A percentile compares a stretch with the other conserved stretches of the same genome.
These are phyloP conservation scores for Argynnis bischoffii DNA, from an alignment of 2,888 invertebrate genomes.

Conservation along the genomic window DNA sequence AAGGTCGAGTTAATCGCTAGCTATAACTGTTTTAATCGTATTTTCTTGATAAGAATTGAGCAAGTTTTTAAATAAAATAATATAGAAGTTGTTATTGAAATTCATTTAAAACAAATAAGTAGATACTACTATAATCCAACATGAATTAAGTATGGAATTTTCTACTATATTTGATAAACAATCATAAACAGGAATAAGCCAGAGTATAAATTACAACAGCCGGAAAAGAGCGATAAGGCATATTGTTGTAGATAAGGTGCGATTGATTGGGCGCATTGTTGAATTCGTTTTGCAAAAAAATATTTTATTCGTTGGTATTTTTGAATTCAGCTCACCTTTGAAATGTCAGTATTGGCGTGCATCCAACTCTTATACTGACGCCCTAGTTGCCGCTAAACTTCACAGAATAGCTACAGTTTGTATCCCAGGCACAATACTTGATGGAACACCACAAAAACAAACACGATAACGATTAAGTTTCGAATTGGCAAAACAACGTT, in stretches of 20 bases:
- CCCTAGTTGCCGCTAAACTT: slow-evolving; percentile 72
- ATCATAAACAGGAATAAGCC: slow-evolving; percentile 50
- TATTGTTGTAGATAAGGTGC: slow-evolving; percentile 20
- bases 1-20: no score
- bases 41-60: no score
- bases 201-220: slow-evolving; percentile 46
- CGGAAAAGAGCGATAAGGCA: slow-evolving; percentile 29
- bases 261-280: slow-evolving; percentile 11
- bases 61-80: no score
- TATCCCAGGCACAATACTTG: slow-evolving; percentile 56
- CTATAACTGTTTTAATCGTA: no score
- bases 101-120: not conserved
- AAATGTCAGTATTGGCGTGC: slow-evolving; percentile 76
- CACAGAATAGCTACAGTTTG: slow-evolving; percentile 58
- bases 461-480: slow-evolving; percentile 57
- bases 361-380: slow-evolving; percentile 74
- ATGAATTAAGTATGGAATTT: not conserved
- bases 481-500: slow-evolving; percentile 54
- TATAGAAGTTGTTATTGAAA: no score
- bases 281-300: slow-evolving; percentile 17
- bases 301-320: slow-evolving; percentile 39
- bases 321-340: slow-evolving; percentile 68
- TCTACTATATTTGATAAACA: slow-evolving; percentile 40
- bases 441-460: slow-evolving; percentile 61
- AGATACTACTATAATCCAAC: not conserved